Evolutionary conservation across 2,888 invertebrate species (phyloP).

Genomic region (Dromius quadrimaculatus): DNA sequence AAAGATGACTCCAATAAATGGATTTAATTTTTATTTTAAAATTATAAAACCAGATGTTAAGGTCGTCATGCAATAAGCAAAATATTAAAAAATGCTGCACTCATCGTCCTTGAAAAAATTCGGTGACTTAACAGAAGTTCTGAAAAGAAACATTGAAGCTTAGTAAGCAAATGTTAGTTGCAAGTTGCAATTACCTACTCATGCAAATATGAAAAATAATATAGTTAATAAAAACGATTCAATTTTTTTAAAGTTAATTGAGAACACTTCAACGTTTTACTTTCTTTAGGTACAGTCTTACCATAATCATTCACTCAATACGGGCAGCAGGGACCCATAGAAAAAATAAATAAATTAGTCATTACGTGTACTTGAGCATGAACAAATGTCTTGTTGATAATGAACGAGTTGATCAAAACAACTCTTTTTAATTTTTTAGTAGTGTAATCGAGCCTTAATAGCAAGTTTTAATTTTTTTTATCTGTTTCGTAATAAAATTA

Average conservation of each 20-base stretch:
- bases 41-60: neutral
- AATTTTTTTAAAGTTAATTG: too few species aligned
- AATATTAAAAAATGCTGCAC: conserved; percentile 36
- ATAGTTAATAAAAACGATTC: too few species aligned
- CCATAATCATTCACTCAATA: conserved; percentile 81
- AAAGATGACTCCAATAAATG: neutral
- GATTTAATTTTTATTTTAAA: neutral
- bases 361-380: too few species aligned
- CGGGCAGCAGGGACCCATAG: conserved; percentile 84
- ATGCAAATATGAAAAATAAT: too few species aligned
- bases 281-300: too few species aligned
- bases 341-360: conserved; percentile 63
- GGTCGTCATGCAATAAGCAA: conserved; percentile 14
- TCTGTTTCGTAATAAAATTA: neutral
- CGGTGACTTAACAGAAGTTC: conserved; percentile 32
- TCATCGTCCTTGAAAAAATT: conserved; percentile 42
- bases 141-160: conserved; percentile 42
- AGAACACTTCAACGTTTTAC: conserved; percentile 56
- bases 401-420: too few species aligned
- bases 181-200: too few species aligned
- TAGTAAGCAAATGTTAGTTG: too few species aligned
- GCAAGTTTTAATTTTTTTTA: neutral
- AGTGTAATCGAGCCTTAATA: too few species aligned
- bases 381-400: too few species aligned
- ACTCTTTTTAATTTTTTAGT: too few species aligned